phyloP scores from a whole-genome alignment of 2,888 invertebrate species.

The Agrochola circellaris region DNA sequence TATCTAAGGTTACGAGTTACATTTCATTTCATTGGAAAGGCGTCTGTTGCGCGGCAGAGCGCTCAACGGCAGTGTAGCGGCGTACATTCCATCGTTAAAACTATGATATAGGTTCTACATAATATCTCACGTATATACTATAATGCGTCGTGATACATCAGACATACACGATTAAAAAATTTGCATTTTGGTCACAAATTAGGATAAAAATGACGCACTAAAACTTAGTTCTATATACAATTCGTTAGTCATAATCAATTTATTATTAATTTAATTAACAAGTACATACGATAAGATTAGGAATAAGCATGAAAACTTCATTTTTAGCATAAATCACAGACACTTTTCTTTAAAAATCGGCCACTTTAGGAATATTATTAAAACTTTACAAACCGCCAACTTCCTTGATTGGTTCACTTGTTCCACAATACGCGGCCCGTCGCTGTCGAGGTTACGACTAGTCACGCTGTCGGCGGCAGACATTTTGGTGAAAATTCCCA shows the following conservation, averaged over 20 bases:
- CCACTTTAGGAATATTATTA: conserved; percentile 77
- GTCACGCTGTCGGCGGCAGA: conserved; percentile 11
- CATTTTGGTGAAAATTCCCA: conserved; percentile 11
- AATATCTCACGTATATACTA: conserved; percentile 67
- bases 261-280: conserved; percentile 72
- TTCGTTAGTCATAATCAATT: conserved; percentile 74
- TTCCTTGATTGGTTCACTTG: conserved; percentile 22
- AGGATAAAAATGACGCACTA: conserved; percentile 80
- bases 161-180: conserved; percentile 70
- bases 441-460: conserved; percentile 2
- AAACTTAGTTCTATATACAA: conserved; percentile 85
- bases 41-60: conserved; percentile 41
- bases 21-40: conserved; percentile 54
- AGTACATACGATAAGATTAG: conserved; percentile 83
- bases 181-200: conserved; percentile 86
- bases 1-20: conserved; percentile 54
- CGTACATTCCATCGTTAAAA: conserved; percentile 61
- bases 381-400: conserved; percentile 60
- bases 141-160: conserved; percentile 68
- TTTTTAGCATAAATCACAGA: conserved; percentile 90
- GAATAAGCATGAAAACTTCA: conserved; percentile 87
- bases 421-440: conserved; percentile 16
- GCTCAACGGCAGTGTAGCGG: conserved; percentile 57
- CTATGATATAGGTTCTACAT: conserved; percentile 65
- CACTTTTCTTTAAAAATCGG: conserved; percentile 84